Conservation (phyloP, 1,140 invertebrate genomes). For the Thereuonema tuberculata region DNA sequence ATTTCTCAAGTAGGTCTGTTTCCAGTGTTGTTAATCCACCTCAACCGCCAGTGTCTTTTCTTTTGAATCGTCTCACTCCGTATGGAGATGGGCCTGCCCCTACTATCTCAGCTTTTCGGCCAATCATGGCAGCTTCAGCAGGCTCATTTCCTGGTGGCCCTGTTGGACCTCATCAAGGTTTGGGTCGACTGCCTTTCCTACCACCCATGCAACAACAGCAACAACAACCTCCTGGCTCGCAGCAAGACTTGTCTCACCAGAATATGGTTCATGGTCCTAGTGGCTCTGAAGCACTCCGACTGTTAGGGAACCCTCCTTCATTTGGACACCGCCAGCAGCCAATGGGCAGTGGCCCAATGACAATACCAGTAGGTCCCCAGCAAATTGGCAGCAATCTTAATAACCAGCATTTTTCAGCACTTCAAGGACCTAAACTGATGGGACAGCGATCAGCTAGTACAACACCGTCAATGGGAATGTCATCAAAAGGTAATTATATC, state of each 20-base stretch:
- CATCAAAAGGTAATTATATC: slow-evolving; percentile 15
- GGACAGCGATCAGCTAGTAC: slow-evolving; percentile 14
- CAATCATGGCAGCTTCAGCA: not conserved
- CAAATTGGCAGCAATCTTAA: not conserved
- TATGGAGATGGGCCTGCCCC: slow-evolving; percentile 10
- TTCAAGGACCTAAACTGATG: slow-evolving; percentile 13
- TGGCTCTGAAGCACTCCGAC: not conserved
- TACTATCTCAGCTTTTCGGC: slow-evolving; percentile 9
- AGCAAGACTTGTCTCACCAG: not conserved
- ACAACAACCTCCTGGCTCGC: slow-evolving; percentile 10
- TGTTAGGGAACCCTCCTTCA: not conserved
- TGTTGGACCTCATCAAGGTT: slow-evolving; percentile 4
- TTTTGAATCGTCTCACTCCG: slow-evolving; percentile 6
- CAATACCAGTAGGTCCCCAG: not conserved
- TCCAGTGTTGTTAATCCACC: not conserved
- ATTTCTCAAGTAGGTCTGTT: slow-evolving; percentile 44
- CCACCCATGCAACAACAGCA: slow-evolving; percentile 21
- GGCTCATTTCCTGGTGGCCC: slow-evolving; percentile 11
- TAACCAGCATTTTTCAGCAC: not conserved
- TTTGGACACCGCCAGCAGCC: not conserved
- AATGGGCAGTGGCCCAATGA: not conserved
- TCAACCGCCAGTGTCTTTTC: slow-evolving; percentile 4
- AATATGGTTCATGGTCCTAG: not conserved
- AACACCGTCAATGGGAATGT: slow-evolving; percentile 17
- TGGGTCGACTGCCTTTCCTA: slow-evolving; percentile 10